Conservation (phyloP, 1,140 invertebrate species). For the Bactericera cockerelli region DNA sequence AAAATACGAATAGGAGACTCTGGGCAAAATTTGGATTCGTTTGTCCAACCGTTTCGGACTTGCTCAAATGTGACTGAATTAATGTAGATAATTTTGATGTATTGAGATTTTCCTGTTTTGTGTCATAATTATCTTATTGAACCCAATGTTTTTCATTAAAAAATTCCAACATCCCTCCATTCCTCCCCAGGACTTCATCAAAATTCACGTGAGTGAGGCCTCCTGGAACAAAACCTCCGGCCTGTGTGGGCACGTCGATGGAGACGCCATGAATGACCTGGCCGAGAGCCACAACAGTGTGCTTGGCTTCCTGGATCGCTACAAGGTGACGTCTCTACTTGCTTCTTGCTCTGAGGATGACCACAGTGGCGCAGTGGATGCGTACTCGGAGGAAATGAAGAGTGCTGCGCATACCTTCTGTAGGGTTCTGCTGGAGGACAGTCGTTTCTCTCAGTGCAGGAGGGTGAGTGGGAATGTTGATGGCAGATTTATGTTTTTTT, state of each 20-base stretch:
- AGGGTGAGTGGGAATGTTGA: conserved; percentile 31
- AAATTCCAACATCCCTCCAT: not conserved
- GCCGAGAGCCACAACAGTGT: conserved; percentile 34
- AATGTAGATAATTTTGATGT: too few relatives aligned
- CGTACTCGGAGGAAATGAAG: conserved; percentile 18
- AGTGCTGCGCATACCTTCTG: conserved; percentile 44
- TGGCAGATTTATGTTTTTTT: too few relatives aligned
- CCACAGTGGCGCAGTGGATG: not conserved
- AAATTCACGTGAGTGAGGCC: conserved; percentile 44
- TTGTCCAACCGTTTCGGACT: too few relatives aligned
- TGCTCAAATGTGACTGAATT: too few relatives aligned
- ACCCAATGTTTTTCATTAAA: not conserved
- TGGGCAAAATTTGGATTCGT: too few relatives aligned
- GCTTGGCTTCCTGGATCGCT: not conserved
- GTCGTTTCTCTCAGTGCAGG: conserved; percentile 44
- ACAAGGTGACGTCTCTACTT: not conserved
- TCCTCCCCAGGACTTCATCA: conserved; percentile 35
- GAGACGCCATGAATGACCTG: conserved; percentile 50
- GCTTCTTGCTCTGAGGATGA: conserved; percentile 23
- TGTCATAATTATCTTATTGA: not conserved
- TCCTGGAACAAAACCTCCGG: conserved; percentile 65
- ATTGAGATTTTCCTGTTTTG: too few relatives aligned
- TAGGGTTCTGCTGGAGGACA: conserved; percentile 39
- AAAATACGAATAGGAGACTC: too few relatives aligned
- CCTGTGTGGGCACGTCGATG: conserved; percentile 63